Base-by-base conservation (phyloP, 2,113 vertebrate species). In the Platycercus adscitus region DNA sequence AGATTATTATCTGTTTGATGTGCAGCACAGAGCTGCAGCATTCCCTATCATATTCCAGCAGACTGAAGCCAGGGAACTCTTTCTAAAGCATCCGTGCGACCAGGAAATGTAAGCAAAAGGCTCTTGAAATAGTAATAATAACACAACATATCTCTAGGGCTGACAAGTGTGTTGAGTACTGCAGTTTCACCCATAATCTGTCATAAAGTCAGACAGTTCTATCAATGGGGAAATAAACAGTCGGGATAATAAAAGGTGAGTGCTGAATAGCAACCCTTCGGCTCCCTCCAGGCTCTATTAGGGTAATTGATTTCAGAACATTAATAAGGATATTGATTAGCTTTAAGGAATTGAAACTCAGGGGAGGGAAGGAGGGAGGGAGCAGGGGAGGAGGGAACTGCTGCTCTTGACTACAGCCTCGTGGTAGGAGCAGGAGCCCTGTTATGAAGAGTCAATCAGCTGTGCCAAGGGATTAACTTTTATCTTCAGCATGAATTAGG, bases 261-360 rank as follows among this genome's bases (percentile, higher is more conserved):
- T 75, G 89, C 86, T 91, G 91, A 96, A 97, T 84, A 96, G 92
- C 86, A 89, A 43, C 71, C 87, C 93, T 92, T 96, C 83, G 70
- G 89, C 77, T 96, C 93, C 98, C 98, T 98, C 96, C 95, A 98
- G 97, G 97, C 97, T 97, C 98, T 98, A 98, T 98, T 98, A 97
- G 98, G 98, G 98, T 98, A 98, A 98, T 99, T 98, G 98, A 99
- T 98, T 98, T 98, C 97, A 97, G 98, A 97, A 97, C 98, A 98
- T 98, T 98, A 99, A 99, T 98, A 98, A 98, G 98, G 98, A n/a
- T 98, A 99, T 98, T 98, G 98, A 98, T 98, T 98, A 98, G 58
- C 93, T 93, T 93, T 37, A 37, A 37, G 37, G 37, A 37, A 37
- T 37, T 37, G 37, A 37, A 37, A 37, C 37, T 37, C 37, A 37